These are phyloP conservation scores for Stomorhina lunata DNA, from an alignment of 2,888 invertebrate species.

Conservation along the genomic window DNA sequence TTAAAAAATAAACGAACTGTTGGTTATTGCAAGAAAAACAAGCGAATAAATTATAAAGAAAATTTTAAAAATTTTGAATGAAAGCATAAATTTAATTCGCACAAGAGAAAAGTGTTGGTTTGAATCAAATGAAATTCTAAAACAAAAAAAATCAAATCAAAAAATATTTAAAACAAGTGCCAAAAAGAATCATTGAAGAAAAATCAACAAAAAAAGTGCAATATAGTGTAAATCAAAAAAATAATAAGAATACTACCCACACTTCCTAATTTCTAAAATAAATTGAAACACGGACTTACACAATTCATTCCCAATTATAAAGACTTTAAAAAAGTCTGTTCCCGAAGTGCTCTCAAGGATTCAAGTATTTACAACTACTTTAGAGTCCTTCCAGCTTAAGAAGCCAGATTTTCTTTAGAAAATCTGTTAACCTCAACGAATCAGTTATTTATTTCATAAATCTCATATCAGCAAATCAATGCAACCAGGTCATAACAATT, in stretches of 20 bases:
- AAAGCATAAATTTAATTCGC: not conserved
- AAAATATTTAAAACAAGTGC: slow-evolving; percentile 48
- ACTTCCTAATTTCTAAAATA: slow-evolving; percentile 14
- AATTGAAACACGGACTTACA: slow-evolving; percentile 30
- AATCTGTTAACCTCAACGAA: not conserved
- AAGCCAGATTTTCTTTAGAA: not conserved
- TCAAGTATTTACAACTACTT: slow-evolving; percentile 18
- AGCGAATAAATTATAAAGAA: slow-evolving; percentile 3
- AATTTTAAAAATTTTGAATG: not conserved
- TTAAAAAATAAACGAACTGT: slow-evolving; percentile 61
- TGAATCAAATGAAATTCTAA: not conserved
- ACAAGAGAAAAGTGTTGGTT: slow-evolving; percentile 38
- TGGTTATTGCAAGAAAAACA: slow-evolving; percentile 55
- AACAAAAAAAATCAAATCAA: not conserved
- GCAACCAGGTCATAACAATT: not conserved
- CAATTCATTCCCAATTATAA: slow-evolving; percentile 3
- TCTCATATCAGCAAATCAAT: slow-evolving; percentile 28
- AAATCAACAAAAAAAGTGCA: slow-evolving; percentile 44
- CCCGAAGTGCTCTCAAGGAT: not conserved
- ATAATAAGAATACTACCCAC: not conserved
- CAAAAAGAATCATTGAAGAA: not conserved
- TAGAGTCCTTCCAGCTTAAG: not conserved
- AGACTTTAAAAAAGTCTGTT: slow-evolving; percentile 25
- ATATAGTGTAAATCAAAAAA: slow-evolving; percentile 45
- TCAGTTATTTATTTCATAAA: not conserved